Evolutionary conservation across 2,113 vertebrate genomes (phyloP), one percentile per base, ranked within the genome.

Genomic region (Elgaria multicarinata): DNA sequence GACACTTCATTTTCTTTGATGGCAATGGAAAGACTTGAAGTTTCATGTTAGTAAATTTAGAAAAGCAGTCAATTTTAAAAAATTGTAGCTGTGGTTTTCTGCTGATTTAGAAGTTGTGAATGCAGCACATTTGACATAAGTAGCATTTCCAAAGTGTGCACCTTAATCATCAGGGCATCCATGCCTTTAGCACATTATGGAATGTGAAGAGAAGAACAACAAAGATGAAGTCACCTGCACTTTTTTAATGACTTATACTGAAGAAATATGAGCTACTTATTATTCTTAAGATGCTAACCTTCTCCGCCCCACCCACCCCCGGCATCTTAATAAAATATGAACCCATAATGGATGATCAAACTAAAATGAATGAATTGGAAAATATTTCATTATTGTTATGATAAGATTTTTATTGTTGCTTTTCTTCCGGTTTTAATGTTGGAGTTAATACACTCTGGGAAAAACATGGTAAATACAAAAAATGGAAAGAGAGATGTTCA

Each of bases 1-100:
- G 16, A 18, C 16, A 58, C 55, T 58, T 58, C 55, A 58, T 58
- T n/a, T n/a, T n/a, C n/a, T n/a, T n/a, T n/a, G n/a, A n/a, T n/a
- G n/a, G n/a, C n/a, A n/a, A n/a, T n/a, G n/a, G n/a, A n/a, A n/a
- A n/a, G n/a, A 14, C 12, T 58, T 92, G 83, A 85, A 95, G 92
- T 72, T 50, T 95, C 91, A 92, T 92, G 85, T 92, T 96, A 88
- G 92, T 91, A 95, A 92, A 93, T 86, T 44, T 90, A 92, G 90
- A 95, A 96, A 96, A 96, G 94, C 94, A 97, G 96, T 96, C 91
- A 95, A 91, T 77, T 90, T 95, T 96, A 96, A 92, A 78, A 77
- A 86, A 95, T 95, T 95, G 96, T 96, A 96, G 94, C 94, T 94
- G 91, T 94, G 86, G 96, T 97, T 96, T 94, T 87, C 90, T 96